These are phyloP conservation scores for Melozone crissalis DNA, from an alignment of 2,113 vertebrate species.

Conservation along the genomic window DNA sequence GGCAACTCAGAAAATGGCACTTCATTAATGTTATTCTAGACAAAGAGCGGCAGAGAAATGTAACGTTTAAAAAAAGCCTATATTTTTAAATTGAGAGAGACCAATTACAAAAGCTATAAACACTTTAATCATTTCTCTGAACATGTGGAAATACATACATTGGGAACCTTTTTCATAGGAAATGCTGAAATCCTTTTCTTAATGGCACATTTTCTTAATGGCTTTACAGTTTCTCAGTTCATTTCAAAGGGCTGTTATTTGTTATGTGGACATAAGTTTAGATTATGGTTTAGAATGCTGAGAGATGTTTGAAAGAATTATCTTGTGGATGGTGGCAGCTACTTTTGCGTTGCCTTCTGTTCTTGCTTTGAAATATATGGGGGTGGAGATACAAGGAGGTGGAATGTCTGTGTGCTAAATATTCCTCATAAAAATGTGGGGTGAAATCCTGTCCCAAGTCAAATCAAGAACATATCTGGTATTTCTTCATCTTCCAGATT, in stretches of 20 bases:
- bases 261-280: slow-evolving; percentile 70
- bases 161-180: slow-evolving; percentile 57
- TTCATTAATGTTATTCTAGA: slow-evolving; percentile 59
- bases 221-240: slow-evolving; percentile 67
- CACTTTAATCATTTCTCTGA: slow-evolving; percentile 70
- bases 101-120: slow-evolving; percentile 73
- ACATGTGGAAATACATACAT: slow-evolving; percentile 53
- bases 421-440: slow-evolving; percentile 1
- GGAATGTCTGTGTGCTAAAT: slow-evolving; percentile 13
- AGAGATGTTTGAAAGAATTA: slow-evolving; percentile 68
- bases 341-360: slow-evolving; percentile 58
- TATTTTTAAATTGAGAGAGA: slow-evolving; percentile 63
- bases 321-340: slow-evolving; percentile 49
- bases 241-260: slow-evolving; percentile 64
- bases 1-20: slow-evolving; percentile 30
- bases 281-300: slow-evolving; percentile 60
- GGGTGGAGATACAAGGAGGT: background rate
- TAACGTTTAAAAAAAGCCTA: slow-evolving; percentile 48
- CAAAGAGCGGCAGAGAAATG: slow-evolving; percentile 52
- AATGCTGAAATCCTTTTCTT: slow-evolving; percentile 56
- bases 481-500: slow-evolving; percentile 12
- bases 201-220: slow-evolving; percentile 74
- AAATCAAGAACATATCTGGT: background rate
- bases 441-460: background rate
- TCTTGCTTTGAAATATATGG: slow-evolving; percentile 33